Conservation (phyloP, 1,140 invertebrate species). For the Holcopasites calliopsidis region DNA sequence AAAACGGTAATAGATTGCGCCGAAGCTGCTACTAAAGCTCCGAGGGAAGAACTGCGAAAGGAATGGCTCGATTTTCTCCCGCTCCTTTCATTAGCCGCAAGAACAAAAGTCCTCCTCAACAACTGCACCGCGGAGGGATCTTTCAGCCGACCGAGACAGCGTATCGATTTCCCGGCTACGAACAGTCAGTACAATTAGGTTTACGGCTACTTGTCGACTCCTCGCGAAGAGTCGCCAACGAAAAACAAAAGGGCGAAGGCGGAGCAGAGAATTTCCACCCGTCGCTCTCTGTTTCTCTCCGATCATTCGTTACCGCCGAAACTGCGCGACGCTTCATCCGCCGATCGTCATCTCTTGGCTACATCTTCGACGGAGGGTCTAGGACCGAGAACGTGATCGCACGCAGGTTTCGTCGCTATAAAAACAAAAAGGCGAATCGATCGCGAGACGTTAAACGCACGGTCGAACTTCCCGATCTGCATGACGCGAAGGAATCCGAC, state of each 20-base stretch:
- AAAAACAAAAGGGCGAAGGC: neutral
- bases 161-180: constrained; percentile 7
- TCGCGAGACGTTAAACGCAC: neutral
- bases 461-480: constrained; percentile 5
- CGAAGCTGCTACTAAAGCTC: constrained; percentile 1
- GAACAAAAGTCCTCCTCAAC: neutral
- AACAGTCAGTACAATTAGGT: constrained; percentile 22
- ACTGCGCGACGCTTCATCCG: neutral
- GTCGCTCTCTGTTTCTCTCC: neutral
- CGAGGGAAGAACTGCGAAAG: neutral
- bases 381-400: neutral
- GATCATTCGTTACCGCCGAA: neutral
- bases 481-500: constrained; percentile 40
- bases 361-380: neutral
- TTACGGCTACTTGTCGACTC: neutral
- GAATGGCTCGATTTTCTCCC: neutral
- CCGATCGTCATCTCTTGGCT: neutral
- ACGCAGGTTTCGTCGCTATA: too few relatives aligned
- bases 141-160: neutral
- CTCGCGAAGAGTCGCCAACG: neutral
- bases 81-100: neutral
- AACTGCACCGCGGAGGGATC: neutral
- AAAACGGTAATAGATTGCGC: neutral
- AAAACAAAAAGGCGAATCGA: too few relatives aligned
- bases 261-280: neutral